Percentiles rank a stretch among this genome's conserved stretches.
Evolutionary conservation across 1,140 invertebrate species (phyloP).

Genomic region (Thrips palmi): DNA sequence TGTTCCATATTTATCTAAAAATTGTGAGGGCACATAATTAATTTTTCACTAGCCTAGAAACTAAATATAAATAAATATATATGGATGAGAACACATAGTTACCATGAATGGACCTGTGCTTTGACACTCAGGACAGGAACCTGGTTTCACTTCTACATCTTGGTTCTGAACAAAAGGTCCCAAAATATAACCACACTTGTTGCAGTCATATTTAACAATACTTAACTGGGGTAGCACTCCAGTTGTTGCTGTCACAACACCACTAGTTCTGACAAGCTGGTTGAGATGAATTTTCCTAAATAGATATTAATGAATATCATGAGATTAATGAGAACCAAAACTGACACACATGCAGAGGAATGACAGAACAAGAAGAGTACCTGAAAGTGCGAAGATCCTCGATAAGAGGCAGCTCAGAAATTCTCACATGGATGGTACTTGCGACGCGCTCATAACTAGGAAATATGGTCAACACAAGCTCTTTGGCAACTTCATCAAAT

Average conservation of each 20-base stretch:
- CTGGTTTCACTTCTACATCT: slow-evolving; percentile 84
- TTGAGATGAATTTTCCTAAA: slow-evolving; percentile 87
- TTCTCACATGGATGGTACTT: slow-evolving; percentile 81
- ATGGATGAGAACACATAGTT: slow-evolving; percentile 18
- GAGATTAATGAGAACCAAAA: slow-evolving; percentile 3
- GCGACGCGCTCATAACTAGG: slow-evolving; percentile 92
- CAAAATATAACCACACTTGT: slow-evolving; percentile 83
- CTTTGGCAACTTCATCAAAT: slow-evolving; percentile 84
- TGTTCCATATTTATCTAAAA: slow-evolving; percentile 78
- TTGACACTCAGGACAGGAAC: slow-evolving; percentile 95
- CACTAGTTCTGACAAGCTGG: slow-evolving; percentile 79
- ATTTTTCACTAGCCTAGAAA: too few relatives aligned
- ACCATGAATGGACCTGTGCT: slow-evolving; percentile 90
- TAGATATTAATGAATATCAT: slow-evolving; percentile 15
- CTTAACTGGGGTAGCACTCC: slow-evolving; percentile 90
- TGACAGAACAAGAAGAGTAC: slow-evolving; percentile 22
- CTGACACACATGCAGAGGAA: background rate
- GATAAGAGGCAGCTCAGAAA: slow-evolving; percentile 85
- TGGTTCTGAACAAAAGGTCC: slow-evolving; percentile 93
- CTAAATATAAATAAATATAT: slow-evolving; percentile 8
- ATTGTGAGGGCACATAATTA: slow-evolving; percentile 16
- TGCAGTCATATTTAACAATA: slow-evolving; percentile 94
- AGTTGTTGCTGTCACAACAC: slow-evolving; percentile 91
- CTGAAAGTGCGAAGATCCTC: slow-evolving; percentile 89
- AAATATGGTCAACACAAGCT: slow-evolving; percentile 85